Conservation (phyloP, 92 coral and sea anemone genomes). For the Paragorgia papillata region DNA sequence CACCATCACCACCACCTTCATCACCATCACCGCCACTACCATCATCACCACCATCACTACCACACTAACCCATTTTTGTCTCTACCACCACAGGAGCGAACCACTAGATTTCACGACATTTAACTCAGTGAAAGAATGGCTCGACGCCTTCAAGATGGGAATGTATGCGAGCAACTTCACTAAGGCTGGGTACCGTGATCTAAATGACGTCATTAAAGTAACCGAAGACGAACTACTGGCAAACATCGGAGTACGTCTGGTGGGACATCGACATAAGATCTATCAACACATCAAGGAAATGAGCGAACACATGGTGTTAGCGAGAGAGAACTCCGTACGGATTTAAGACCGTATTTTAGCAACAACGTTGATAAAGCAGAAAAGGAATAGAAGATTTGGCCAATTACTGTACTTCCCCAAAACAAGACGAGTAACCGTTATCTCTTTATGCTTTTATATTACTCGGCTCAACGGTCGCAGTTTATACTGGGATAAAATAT, state of each 20-base stretch:
- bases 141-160: conserved; percentile 41
- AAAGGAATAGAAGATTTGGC: too few species aligned
- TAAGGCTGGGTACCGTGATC: conserved; percentile 21
- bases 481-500: too few species aligned
- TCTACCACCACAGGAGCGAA: neutral
- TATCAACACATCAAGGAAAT: conserved; percentile 24
- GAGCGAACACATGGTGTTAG: conserved; percentile 18
- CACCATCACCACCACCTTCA: too few species aligned
- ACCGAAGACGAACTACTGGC: conserved; percentile 22
- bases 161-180: conserved; percentile 37
- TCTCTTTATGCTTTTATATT: too few species aligned
- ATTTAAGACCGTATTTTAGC: too few species aligned
- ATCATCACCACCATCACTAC: neutral
- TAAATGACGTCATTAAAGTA: neutral
- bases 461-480: too few species aligned
- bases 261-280: conserved; percentile 34
- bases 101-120: conserved; percentile 28
- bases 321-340: conserved; percentile 21
- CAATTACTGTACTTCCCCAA: too few species aligned
- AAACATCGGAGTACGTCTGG: conserved; percentile 23
- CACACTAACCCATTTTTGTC: neutral
- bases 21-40: too few species aligned
- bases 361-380: too few species aligned
- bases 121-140: conserved; percentile 37
- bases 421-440: too few species aligned